Evolutionary conservation across 2,797 vertebrate genomes (phyloP), one percentile per base, ranked within the genome.

Genomic region (Alcedo quadribrachys): DNA sequence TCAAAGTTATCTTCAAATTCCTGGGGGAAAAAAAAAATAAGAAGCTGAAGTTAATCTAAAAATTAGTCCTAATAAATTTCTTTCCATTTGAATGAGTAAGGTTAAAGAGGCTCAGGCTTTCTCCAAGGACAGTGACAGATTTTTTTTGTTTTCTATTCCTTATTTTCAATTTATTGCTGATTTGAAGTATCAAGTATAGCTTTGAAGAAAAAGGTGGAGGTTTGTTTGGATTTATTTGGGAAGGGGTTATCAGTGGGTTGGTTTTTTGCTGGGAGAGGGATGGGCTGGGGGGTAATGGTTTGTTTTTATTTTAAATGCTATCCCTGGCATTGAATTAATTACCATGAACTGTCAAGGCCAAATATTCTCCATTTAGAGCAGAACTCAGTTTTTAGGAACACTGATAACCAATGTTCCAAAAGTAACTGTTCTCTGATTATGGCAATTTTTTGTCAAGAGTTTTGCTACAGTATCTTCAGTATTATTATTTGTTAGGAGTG

Each of bases 1-100:
- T 99, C 99, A 97, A 99, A 99, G 96, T 99, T 98, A 97, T 99
- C 99, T 97, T 99, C 99, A 97, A 99, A 99, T 94, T 99, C 99
- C 99, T 99, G 67, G 3, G 37, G 37, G 32, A 33, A 15, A 40
- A 85, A 87, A 46, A 73, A 61, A 63, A 54, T 67, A 89, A 90
- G 33, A 94, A 81, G 45, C 28, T 63, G 51, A 53, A 50, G 33
- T 33, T 69, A 45, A 16, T 25, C 63, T 77, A 81, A 25, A 81
- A 69, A 63, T 42, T 24, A 61, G 22, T n/a, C 68, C 8, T 17
- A 65, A 75, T 13, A n/a, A 8, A 20, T 14, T 67, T 30, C 12
- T 83, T 91, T 22, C 10, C 3, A 8, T 46, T 65, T n/a, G 19
- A 92, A 70, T 6, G 9, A 70, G 17, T 24, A 30, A 8, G 6